These are phyloP conservation scores for Aphelenchoides avenae DNA, from an alignment of 1,140 invertebrate species.

Conservation along the genomic window DNA sequence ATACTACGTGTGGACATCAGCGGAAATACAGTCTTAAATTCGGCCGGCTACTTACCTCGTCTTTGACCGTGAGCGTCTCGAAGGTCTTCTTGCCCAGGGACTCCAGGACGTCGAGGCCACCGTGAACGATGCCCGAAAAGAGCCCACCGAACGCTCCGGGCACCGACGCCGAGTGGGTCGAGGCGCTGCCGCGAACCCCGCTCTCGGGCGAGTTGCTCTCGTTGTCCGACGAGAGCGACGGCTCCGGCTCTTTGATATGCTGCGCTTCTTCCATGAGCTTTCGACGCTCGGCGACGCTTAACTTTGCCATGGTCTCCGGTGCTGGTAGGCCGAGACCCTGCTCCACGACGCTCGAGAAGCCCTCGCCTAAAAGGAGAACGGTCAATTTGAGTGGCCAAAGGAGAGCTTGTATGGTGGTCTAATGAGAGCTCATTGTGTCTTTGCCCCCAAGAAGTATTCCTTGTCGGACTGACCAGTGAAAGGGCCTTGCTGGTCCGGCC, in stretches of 20 bases:
- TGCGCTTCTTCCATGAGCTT: conserved; percentile 38
- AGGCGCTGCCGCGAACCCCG: too few relatives aligned
- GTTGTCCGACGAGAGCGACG: conserved; percentile 37
- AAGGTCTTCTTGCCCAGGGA: conserved; percentile 50
- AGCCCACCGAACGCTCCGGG: conserved; percentile 27
- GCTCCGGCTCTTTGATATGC: conserved; percentile 37
- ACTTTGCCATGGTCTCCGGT: conserved; percentile 38
- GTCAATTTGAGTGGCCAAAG: conserved; percentile 3
- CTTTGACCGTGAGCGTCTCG: conserved; percentile 49
- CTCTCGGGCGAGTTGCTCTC: conserved; percentile 14
- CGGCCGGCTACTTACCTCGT: conserved; percentile 16
- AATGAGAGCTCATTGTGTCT: too few relatives aligned
- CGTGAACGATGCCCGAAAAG: conserved; percentile 47
- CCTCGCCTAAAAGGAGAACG: conserved; percentile 36
- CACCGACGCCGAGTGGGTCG: conserved; percentile 1
- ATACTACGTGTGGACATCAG: neutral
- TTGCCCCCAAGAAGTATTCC: too few relatives aligned
- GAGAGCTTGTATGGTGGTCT: neutral
- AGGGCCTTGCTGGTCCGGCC: too few relatives aligned
- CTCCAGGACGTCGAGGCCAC: conserved; percentile 43
- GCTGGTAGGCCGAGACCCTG: conserved; percentile 40
- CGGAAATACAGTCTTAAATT: neutral
- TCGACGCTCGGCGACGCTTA: conserved; percentile 32
- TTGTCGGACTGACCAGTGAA: too few relatives aligned
- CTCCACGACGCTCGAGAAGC: conserved; percentile 46